Evolutionary conservation across 2,888 invertebrate species (phyloP).

Genomic region (Nudaria mundana): DNA sequence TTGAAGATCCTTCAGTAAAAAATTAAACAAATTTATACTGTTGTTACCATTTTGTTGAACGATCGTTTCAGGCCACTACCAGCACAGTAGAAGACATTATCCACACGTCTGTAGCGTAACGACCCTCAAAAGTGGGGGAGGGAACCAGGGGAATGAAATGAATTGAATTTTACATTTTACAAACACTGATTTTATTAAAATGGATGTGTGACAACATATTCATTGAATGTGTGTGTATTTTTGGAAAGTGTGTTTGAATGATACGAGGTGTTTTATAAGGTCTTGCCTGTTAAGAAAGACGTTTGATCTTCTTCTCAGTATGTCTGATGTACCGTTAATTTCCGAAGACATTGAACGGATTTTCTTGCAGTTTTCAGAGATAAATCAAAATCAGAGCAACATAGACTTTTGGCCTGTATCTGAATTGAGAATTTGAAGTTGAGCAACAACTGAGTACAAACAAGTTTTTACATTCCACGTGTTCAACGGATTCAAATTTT

Average conservation of each 20-base stretch:
- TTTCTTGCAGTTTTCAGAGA: too few relatives aligned
- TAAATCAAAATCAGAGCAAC: too few relatives aligned
- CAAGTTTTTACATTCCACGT: too few relatives aligned
- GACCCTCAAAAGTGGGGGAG: conserved; percentile 46
- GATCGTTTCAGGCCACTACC: conserved; percentile 41
- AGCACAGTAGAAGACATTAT: conserved; percentile 51
- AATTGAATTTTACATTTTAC: conserved; percentile 33
- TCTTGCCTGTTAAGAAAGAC: too few relatives aligned
- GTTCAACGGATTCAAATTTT: too few relatives aligned
- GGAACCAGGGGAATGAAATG: conserved; percentile 30
- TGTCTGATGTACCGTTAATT: too few relatives aligned
- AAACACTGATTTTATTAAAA: conserved; percentile 33
- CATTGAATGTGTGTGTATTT: conserved; percentile 6
- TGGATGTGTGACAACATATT: conserved; percentile 13
- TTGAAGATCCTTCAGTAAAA: conserved; percentile 32
- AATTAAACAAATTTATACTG: conserved; percentile 43
- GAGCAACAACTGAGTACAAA: too few relatives aligned
- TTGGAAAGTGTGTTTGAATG: background rate
- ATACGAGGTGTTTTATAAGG: too few relatives aligned
- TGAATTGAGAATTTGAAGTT: too few relatives aligned
- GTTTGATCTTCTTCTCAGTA: too few relatives aligned
- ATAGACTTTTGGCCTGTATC: too few relatives aligned
- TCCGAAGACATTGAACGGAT: too few relatives aligned
- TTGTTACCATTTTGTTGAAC: conserved; percentile 45
- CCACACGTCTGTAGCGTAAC: conserved; percentile 58